Evolutionary conservation across 2,888 invertebrate species (phyloP), one percentile per base, ranked within the genome.

Genomic region (Agriotes lineatus): DNA sequence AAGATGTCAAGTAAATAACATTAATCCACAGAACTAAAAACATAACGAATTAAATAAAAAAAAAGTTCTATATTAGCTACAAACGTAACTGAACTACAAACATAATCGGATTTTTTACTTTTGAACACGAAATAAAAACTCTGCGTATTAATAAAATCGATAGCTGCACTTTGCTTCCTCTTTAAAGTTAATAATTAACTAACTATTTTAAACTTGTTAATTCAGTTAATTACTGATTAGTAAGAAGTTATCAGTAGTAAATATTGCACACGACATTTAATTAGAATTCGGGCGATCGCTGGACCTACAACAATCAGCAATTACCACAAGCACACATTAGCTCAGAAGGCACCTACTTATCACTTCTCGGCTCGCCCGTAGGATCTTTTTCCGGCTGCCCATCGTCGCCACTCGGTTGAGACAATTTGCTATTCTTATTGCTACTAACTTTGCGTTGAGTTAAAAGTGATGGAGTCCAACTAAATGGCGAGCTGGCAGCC

Each of bases 391-490:
- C 83, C 20, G 83, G 83, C 56, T 78, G 75, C 44, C 78, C 71
- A 48, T 77, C 71, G 70, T 82, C 81, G 50, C 74, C 73, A 5
- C 68, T 54, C 33, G 72, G 72, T 25, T 74, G 74, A 48, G 65
- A 72, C 22, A 70, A 68, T 62, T 79, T 78, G 37, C 9, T n/a
- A 52, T 75, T 73, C 9, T 75, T 69, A 9, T 6, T 6, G 61
- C 79, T 81, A 6, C 59, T 70, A 3, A 77, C 71, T 45, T 81
- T 75, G 45, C 82, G 67, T 66, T 82, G 81, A 39, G 74, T 79
- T 62, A 83, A 71, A 42, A 83, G 75, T 2, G 84, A 82, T 5
- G 84, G 84, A 5, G 83, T 83, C 84, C 84, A 84, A 73, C 82
- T 83, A 74, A 83, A 84, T 30, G 79, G 80, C 63, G 76, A 77